Percentiles rank a stretch among this genome's conserved stretches.
Evolutionary conservation across 2,888 invertebrate species (phyloP).

Genomic region (Apodemia duryi): DNA sequence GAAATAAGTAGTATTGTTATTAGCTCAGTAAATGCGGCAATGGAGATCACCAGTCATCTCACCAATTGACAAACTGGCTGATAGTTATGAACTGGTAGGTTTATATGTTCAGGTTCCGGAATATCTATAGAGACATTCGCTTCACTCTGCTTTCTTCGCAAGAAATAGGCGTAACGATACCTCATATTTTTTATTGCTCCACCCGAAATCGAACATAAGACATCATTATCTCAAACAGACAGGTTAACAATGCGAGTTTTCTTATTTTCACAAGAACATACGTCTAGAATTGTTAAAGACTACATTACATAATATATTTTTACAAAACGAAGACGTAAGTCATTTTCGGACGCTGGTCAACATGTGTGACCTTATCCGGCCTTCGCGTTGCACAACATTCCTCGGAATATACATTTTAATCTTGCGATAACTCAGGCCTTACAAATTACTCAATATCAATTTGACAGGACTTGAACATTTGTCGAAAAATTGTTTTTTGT

Average conservation of each 20-base stretch:
- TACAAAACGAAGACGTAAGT: slow-evolving; percentile 7
- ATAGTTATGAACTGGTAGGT: too few relatives aligned
- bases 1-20: too few relatives aligned
- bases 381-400: slow-evolving; percentile 10
- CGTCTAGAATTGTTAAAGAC: neutral
- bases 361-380: slow-evolving; percentile 2
- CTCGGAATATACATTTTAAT: slow-evolving; percentile 13
- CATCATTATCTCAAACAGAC: too few relatives aligned
- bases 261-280: neutral
- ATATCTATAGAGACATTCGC: too few relatives aligned
- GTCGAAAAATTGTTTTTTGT: slow-evolving; percentile 6
- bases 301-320: slow-evolving; percentile 1
- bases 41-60: too few relatives aligned
- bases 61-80: too few relatives aligned
- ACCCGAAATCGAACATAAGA: too few relatives aligned
- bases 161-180: too few relatives aligned
- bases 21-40: too few relatives aligned
- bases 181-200: too few relatives aligned
- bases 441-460: slow-evolving; percentile 14
- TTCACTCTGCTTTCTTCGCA: too few relatives aligned
- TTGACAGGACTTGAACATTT: slow-evolving; percentile 9
- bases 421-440: slow-evolving; percentile 11
- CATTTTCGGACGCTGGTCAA: slow-evolving; percentile 11
- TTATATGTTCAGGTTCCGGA: too few relatives aligned
- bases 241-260: neutral